These are phyloP conservation scores for Furcula furcula DNA, from an alignment of 2,888 invertebrate genomes.

Conservation along the genomic window DNA sequence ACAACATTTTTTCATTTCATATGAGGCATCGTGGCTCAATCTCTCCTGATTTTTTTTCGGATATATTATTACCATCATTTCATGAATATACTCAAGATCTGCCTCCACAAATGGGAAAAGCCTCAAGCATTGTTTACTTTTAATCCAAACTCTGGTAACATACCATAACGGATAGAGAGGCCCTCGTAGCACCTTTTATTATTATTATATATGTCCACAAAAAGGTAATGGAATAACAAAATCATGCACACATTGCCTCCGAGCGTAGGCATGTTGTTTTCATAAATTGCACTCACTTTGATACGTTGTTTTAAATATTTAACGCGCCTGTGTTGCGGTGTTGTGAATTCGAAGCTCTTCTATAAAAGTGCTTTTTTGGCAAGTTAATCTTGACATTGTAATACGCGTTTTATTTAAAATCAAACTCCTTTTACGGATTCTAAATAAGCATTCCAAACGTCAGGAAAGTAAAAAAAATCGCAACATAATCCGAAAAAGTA, in stretches of 20 bases:
- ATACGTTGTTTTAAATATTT: constrained; percentile 39
- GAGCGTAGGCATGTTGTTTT: constrained; percentile 28
- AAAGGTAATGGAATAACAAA: constrained; percentile 46
- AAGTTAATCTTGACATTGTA: constrained; percentile 1
- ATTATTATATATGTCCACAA: constrained; percentile 31
- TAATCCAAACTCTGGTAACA: constrained; percentile 39
- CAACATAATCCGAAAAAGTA: too few species aligned
- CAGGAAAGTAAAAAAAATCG: too few species aligned
- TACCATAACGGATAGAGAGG: constrained; percentile 17
- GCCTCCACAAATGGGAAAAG: constrained; percentile 32
- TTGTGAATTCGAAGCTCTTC: constrained; percentile 11
- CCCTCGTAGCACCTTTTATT: constrained; percentile 36
- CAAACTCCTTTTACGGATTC: too few species aligned
- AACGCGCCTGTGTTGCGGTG: constrained; percentile 15
- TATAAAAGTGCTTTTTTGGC: constrained; percentile 11
- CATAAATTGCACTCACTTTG: constrained; percentile 49
- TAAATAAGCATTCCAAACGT: too few species aligned
- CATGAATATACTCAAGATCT: constrained; percentile 8
- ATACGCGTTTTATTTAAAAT: neutral
- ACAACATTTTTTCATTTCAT: too few species aligned
- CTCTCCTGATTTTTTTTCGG: too few species aligned
- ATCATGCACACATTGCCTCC: constrained; percentile 21
- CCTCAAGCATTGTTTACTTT: constrained; percentile 44
- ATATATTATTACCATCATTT: too few species aligned
- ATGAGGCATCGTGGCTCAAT: too few species aligned